Percentiles rank a stretch among this genome's conserved stretches.
Evolutionary conservation across 2,113 vertebrate species (phyloP).

Genomic region (Tragulus kanchil): DNA sequence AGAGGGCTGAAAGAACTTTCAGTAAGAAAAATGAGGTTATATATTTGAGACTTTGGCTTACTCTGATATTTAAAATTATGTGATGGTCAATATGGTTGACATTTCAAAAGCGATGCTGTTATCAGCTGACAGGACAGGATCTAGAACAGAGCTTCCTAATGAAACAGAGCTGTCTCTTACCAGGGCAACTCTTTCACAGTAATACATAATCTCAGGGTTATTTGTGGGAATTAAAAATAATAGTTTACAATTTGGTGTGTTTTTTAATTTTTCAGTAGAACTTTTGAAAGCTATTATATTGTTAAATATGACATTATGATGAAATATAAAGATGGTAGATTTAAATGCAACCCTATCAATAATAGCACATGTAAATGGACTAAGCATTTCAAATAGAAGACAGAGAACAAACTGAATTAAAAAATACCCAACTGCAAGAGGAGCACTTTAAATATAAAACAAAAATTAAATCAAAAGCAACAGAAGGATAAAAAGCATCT

Average conservation of each 20-base stretch:
- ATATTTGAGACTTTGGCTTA: not conserved
- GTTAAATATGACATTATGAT: not conserved
- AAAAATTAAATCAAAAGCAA: not conserved
- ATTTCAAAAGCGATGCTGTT: not conserved
- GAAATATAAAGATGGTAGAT: not conserved
- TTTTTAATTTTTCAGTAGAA: not conserved
- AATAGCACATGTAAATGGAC: not conserved
- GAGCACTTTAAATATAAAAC: not conserved
- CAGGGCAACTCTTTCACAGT: not conserved
- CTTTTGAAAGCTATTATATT: not conserved
- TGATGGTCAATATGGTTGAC: not conserved
- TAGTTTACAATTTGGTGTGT: not conserved
- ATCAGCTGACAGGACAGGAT: not conserved
- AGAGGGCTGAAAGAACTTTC: not conserved
- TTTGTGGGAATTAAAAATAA: not conserved
- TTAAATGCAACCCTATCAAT: not conserved
- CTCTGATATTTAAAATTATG: not conserved
- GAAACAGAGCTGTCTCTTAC: not conserved
- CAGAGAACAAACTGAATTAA: not conserved
- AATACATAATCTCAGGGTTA: not conserved
- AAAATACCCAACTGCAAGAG: not conserved
- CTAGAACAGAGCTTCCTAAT: not conserved
- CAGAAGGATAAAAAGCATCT: not conserved
- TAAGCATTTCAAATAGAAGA: not conserved
- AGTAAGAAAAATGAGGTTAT: not conserved